A percentile compares a stretch with the other conserved stretches of the same genome.
Evolutionary conservation across 92 coral and sea anemone species (phyloP).

Genomic region (Zoanthus solanderi): DNA sequence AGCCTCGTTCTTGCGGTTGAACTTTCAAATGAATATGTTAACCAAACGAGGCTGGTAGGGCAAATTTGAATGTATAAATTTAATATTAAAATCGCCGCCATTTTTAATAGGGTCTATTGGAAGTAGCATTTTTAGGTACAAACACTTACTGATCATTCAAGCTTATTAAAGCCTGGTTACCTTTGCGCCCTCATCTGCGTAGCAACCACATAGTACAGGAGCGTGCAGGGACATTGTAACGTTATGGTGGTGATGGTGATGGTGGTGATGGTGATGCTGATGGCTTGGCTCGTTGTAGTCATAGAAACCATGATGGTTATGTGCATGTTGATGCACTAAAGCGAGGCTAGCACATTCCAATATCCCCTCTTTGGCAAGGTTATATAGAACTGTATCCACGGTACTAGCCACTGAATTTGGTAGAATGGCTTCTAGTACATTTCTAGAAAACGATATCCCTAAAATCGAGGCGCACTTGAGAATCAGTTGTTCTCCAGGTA

Average conservation of each 20-base stretch:
- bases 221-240: conserved; percentile 86
- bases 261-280: conserved; percentile 96
- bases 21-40: too few species aligned
- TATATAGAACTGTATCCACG: conserved; percentile 83
- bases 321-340: conserved; percentile 88
- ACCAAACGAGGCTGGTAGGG: too few species aligned
- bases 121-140: too few species aligned
- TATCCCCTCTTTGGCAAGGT: conserved; percentile 87
- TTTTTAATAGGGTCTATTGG: too few species aligned
- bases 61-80: too few species aligned
- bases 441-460: conserved; percentile 81
- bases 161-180: conserved; percentile 19
- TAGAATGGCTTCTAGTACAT: conserved; percentile 84
- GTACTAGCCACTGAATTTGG: conserved; percentile 72
- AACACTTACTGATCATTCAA: too few species aligned
- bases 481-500: conserved; percentile 87
- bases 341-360: conserved; percentile 95
- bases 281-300: conserved; percentile 91
- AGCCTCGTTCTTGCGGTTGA: too few species aligned
- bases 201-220: conserved; percentile 92
- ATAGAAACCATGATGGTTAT: conserved; percentile 98
- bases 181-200: conserved; percentile 90
- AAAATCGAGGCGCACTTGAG: conserved; percentile 93
- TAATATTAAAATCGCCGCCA: too few species aligned
- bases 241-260: conserved; percentile 98